These are phyloP conservation scores for Rhodophaea formosa DNA, from an alignment of 2,888 invertebrate species.

Conservation along the genomic window DNA sequence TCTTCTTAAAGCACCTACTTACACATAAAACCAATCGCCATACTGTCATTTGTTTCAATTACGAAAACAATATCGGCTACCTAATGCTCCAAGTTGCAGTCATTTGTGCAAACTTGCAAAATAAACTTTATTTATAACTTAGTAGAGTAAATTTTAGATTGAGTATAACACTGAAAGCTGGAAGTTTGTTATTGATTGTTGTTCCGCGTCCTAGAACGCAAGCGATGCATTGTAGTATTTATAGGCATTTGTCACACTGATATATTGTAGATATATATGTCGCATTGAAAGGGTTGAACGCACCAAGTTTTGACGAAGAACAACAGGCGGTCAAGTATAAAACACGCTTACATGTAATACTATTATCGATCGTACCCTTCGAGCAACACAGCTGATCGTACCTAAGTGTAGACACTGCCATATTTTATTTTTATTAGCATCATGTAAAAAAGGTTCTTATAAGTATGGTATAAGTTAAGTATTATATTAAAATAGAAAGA, in stretches of 20 bases:
- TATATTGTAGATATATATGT: constrained; percentile 19
- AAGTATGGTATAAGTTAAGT: no score
- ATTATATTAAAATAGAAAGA: no score
- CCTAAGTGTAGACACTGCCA: no score
- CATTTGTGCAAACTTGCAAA: background rate
- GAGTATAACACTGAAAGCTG: background rate
- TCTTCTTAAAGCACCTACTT: constrained; percentile 6
- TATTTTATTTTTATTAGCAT: no score
- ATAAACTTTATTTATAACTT: background rate
- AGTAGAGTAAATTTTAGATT: background rate
- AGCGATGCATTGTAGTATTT: constrained; percentile 22
- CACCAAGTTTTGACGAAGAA: no score
- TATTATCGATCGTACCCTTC: no score
- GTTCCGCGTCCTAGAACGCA: constrained; percentile 27
- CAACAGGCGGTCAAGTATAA: no score
- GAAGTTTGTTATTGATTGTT: constrained; percentile 31
- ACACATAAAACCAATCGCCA: constrained; percentile 3
- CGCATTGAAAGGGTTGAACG: no score
- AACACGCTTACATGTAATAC: no score
- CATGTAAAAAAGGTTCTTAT: no score
- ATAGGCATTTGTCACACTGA: constrained; percentile 21
- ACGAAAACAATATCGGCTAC: constrained; percentile 28
- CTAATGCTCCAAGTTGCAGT: constrained; percentile 10
- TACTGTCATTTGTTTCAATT: constrained; percentile 32
- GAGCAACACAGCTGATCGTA: no score